Conservation (phyloP, 2,797 vertebrate species). For the Poecilia wingei region DNA sequence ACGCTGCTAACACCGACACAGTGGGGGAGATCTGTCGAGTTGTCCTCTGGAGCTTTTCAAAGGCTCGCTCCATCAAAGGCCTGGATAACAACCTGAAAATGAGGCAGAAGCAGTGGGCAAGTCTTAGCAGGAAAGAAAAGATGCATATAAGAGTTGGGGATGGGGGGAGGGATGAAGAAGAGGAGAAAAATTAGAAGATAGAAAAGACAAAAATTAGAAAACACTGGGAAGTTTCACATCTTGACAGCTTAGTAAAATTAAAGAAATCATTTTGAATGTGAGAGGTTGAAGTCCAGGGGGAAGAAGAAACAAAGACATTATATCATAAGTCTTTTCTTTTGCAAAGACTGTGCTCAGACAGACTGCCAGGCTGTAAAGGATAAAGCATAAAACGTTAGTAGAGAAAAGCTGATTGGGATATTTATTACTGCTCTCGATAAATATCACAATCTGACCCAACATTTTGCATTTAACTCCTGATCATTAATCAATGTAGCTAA, state of each 20-base stretch:
- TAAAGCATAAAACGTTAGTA: background rate
- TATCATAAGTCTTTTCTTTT: background rate
- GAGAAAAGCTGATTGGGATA: background rate
- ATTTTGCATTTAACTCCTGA: too few species aligned
- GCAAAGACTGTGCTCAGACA: background rate
- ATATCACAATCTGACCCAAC: too few species aligned
- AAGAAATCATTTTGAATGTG: background rate
- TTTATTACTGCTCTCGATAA: background rate
- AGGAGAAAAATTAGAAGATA: background rate
- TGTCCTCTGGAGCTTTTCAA: conserved; percentile 61
- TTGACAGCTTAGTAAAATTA: background rate
- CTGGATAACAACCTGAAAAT: conserved; percentile 64
- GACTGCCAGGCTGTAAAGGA: background rate
- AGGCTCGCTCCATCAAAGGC: conserved; percentile 65
- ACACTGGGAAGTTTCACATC: background rate
- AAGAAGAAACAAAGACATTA: background rate
- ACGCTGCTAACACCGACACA: conserved; percentile 15
- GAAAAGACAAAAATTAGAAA: background rate
- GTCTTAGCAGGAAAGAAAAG: background rate
- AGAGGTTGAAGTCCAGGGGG: background rate
- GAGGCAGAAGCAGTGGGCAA: conserved; percentile 37
- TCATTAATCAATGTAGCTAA: too few species aligned
- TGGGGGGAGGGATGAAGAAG: background rate
- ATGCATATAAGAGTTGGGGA: background rate
- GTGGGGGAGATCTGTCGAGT: conserved; percentile 35